Evolutionary conservation across 2,888 invertebrate species (phyloP).

Genomic region (Adela reaumurella): DNA sequence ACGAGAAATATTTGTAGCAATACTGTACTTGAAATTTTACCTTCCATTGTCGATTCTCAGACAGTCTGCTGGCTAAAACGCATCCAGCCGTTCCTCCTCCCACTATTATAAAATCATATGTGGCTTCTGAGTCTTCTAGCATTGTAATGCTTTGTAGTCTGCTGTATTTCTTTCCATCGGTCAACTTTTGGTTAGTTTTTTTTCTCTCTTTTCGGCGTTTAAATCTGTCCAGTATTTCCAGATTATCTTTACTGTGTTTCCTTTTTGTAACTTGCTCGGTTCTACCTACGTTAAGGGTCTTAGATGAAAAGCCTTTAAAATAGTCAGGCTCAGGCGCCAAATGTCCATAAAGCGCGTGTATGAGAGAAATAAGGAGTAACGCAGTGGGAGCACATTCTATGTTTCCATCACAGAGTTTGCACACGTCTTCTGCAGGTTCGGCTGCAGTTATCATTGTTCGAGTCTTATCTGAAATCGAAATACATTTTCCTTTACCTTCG

Average conservation of each 20-base stretch:
- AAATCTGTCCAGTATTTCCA: neutral
- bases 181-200: neutral
- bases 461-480: constrained; percentile 20
- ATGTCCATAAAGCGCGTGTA: constrained; percentile 41
- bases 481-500: too few relatives aligned
- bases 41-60: constrained; percentile 44
- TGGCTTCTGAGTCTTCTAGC: neutral
- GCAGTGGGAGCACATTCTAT: constrained; percentile 48
- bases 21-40: constrained; percentile 16
- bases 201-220: neutral
- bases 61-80: constrained; percentile 39
- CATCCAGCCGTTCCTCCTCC: constrained; percentile 47
- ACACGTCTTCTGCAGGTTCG: constrained; percentile 39
- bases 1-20: too few relatives aligned
- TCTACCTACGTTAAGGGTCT: neutral
- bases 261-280: neutral
- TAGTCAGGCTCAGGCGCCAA: constrained; percentile 37
- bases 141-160: neutral
- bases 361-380: constrained; percentile 37
- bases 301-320: constrained; percentile 18
- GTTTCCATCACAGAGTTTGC: constrained; percentile 42
- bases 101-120: constrained; percentile 37
- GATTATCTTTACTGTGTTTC: neutral
- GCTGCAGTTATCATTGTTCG: constrained; percentile 27
- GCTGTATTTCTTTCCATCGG: neutral